Percentiles rank a stretch among this genome's conserved stretches.
phyloP scores from a whole-genome alignment of 2,888 invertebrate genomes.

The Toxonevra muliebris region DNA sequence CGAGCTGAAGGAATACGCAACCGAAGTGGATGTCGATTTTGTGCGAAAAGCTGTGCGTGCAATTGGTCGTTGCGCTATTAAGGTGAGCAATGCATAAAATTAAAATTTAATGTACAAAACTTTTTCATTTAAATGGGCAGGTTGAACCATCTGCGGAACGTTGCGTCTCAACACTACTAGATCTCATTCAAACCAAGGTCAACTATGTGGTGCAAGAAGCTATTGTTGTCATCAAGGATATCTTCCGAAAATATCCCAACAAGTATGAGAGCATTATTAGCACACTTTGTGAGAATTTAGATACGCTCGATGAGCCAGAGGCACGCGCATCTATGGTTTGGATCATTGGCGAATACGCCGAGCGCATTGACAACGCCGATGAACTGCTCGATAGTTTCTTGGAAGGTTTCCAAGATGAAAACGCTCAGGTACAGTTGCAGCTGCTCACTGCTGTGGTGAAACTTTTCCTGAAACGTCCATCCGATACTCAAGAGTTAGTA shows the following conservation, averaged over 20 bases:
- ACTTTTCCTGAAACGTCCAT: slow-evolving; percentile 96
- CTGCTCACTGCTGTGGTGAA: slow-evolving; percentile 98
- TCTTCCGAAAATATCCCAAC: slow-evolving; percentile 97
- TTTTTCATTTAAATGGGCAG: slow-evolving; percentile 48
- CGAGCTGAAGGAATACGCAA: slow-evolving; percentile 98
- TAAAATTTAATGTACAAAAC: not conserved
- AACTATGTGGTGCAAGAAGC: slow-evolving; percentile 99
- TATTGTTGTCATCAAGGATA: slow-evolving; percentile 98
- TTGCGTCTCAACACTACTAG: slow-evolving; percentile 96
- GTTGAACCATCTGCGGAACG: slow-evolving; percentile 96
- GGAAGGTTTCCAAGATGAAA: slow-evolving; percentile 97
- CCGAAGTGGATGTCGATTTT: slow-evolving; percentile 99
- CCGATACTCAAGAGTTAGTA: slow-evolving; percentile 97
- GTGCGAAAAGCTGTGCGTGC: slow-evolving; percentile 98
- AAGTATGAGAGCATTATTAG: slow-evolving; percentile 99
- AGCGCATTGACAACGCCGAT: slow-evolving; percentile 99
- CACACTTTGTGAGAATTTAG: slow-evolving; percentile 97
- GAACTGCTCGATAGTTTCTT: slow-evolving; percentile 97
- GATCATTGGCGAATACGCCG: slow-evolving; percentile 98
- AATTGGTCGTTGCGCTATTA: slow-evolving; percentile 98
- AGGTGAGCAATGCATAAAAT: slow-evolving; percentile 66
- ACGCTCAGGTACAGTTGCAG: slow-evolving; percentile 96
- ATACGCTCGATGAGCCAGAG: slow-evolving; percentile 98
- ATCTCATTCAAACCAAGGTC: slow-evolving; percentile 98
- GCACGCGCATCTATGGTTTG: slow-evolving; percentile 98